Conservation (phyloP, 2,113 vertebrate species). For the Epinephelus moara region DNA sequence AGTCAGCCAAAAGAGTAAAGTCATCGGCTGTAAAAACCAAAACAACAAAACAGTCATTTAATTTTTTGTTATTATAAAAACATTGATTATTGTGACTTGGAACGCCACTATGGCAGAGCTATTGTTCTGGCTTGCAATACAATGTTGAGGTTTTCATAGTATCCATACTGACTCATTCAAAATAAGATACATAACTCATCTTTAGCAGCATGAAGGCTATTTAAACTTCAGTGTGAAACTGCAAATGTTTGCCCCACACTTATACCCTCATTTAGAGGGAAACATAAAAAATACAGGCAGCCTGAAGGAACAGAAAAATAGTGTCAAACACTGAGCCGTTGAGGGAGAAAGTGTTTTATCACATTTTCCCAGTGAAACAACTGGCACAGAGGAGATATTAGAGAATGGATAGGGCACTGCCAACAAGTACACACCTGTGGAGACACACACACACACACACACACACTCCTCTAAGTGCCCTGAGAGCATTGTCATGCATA, state of each 20-base stretch:
- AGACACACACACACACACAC: conserved; percentile 13
- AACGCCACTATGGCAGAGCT: not conserved
- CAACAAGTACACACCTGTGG: conserved; percentile 31
- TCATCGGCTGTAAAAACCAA: no score
- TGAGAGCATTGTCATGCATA: conserved; percentile 12
- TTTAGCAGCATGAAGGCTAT: not conserved
- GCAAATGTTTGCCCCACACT: conserved; percentile 18
- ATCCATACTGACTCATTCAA: not conserved
- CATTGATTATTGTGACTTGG: not conserved
- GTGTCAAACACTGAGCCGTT: conserved; percentile 5
- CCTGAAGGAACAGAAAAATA: conserved; percentile 12
- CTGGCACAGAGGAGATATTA: conserved; percentile 60
- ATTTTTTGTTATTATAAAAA: not conserved
- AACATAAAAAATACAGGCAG: conserved; percentile 3
- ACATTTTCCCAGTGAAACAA: conserved; percentile 48
- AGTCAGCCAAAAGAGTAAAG: no score
- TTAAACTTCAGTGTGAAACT: conserved; percentile 22
- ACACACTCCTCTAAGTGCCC: conserved; percentile 24
- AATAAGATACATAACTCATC: conserved; percentile 2
- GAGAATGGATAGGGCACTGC: conserved; percentile 50
- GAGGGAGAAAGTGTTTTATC: conserved; percentile 46
- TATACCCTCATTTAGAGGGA: conserved; percentile 35
- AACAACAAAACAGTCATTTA: no score
- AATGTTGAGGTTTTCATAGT: not conserved
- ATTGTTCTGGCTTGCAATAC: not conserved